phyloP scores from a whole-genome alignment of 1,140 invertebrate species.

The Nasonia longicornis region DNA sequence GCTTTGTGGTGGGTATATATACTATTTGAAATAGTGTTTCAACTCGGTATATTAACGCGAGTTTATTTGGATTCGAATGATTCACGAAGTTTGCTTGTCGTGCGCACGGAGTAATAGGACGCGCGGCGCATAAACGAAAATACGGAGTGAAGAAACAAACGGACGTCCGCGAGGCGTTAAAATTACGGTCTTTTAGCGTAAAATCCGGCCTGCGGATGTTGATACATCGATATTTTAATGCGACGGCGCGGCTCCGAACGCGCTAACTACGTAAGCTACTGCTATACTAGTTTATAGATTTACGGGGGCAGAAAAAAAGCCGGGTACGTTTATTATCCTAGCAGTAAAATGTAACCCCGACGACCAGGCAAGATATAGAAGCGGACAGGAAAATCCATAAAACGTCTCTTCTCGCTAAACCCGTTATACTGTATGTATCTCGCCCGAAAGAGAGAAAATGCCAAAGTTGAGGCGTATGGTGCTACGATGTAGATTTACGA shows the following conservation, averaged over 20 bases:
- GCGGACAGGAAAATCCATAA: conserved; percentile 25
- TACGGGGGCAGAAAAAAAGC: conserved; percentile 44
- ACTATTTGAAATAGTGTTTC: no score
- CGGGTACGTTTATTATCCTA: conserved; percentile 50
- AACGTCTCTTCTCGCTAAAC: conserved; percentile 23
- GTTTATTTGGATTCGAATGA: not conserved
- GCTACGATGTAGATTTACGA: no score
- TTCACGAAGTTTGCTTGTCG: not conserved
- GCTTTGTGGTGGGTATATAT: no score
- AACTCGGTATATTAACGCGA: no score
- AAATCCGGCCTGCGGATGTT: conserved; percentile 42
- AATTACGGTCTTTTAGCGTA: conserved; percentile 2
- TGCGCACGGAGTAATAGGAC: not conserved
- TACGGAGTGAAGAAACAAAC: conserved; percentile 3
- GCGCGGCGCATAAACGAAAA: not conserved
- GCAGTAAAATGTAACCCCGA: conserved; percentile 38
- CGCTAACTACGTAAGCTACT: not conserved
- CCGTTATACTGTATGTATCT: not conserved
- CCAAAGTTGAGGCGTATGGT: not conserved
- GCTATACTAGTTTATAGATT: conserved; percentile 14
- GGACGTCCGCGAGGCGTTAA: not conserved
- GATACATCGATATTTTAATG: conserved; percentile 45
- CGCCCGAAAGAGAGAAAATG: not conserved
- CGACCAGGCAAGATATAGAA: not conserved
- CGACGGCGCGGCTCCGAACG: not conserved